Base-by-base conservation (phyloP, 2,888 invertebrate genomes). In the Drosophila robusta region DNA sequence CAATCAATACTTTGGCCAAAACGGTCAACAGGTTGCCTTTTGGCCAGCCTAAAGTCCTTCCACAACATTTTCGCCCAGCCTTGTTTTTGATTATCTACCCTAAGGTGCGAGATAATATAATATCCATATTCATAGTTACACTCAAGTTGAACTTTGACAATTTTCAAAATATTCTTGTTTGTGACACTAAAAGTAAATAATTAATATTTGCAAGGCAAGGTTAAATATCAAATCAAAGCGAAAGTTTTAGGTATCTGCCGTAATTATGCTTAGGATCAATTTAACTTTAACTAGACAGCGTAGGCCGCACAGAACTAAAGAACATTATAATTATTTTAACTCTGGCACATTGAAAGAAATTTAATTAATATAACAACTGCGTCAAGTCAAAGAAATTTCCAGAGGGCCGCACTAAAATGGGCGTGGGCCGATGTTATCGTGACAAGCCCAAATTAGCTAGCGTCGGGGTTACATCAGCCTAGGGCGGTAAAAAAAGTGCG, bases 381-480 rank as follows among this genome's bases (percentile, higher is more conserved):
- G 52, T 67, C 58, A 60, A 68, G 65, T 60, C 64, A 71, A 68
- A 67, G 55, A 46, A 65, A 47, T 66, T 52, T 54, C 46, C 46
- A 46, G 39, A 44, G 58, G 11, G 29, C 5, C 50, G 44, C 36
- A 11, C 8, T 9, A 12, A 56, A 61, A 65, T 61, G 61, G 70
- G 67, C 69, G 70, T 68, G 63, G 70, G 61, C 65, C 56, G 81
- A 76, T 73, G 68, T 46, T 84, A 75, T 78, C 85, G 85, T 85
- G 85, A 87, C 89, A 89, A 85, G 76, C 73, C 78, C 71, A 85
- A 85, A 85, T 89, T 76, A 85, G 71, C 78, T 67, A 55, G 62
- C 70, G 41, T 67, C 61, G 66, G 71, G 88, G 74, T 88, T 88
- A 83, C 82, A 83, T 83, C 82, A 83, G 70, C 65, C 49, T 62